A percentile compares a stretch with the other conserved stretches of the same genome.
Evolutionary conservation across 2,113 vertebrate genomes (phyloP).

Genomic region (Laticauda laticaudata): DNA sequence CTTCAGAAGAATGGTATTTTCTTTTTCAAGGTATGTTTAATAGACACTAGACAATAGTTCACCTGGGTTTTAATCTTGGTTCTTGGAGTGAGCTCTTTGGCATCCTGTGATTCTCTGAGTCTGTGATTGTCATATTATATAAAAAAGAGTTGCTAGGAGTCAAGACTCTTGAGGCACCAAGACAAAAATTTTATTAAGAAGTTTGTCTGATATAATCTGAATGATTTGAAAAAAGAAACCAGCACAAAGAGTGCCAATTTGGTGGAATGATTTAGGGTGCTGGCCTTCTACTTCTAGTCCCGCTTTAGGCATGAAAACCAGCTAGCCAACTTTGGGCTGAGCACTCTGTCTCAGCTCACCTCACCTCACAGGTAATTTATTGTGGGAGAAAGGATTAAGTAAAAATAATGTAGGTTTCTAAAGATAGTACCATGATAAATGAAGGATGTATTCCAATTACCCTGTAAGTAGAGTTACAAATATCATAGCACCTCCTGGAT

Average conservation of each 20-base stretch:
- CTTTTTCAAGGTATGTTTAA: not conserved
- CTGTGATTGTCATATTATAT: not conserved
- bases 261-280: not conserved
- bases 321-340: not conserved
- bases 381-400: conserved; percentile 33
- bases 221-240: not conserved
- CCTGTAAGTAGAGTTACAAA: not conserved
- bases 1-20: not conserved
- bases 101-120: not conserved
- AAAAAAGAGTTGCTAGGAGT: not conserved
- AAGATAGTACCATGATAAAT: conserved; percentile 61
- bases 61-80: not conserved
- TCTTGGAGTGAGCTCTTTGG: not conserved
- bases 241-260: not conserved
- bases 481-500: conserved; percentile 26
- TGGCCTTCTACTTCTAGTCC: not conserved
- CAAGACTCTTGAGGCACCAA: not conserved
- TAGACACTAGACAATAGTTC: not conserved
- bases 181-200: not conserved
- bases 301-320: not conserved
- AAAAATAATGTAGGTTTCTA: conserved; percentile 67
- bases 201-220: not conserved
- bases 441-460: conserved; percentile 53
- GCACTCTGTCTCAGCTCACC: not conserved
- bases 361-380: not conserved